A percentile compares a stretch with the other conserved stretches of the same genome.
phyloP scores from a whole-genome alignment of 1,140 invertebrate species.

The Zaprionus capensis region DNA sequence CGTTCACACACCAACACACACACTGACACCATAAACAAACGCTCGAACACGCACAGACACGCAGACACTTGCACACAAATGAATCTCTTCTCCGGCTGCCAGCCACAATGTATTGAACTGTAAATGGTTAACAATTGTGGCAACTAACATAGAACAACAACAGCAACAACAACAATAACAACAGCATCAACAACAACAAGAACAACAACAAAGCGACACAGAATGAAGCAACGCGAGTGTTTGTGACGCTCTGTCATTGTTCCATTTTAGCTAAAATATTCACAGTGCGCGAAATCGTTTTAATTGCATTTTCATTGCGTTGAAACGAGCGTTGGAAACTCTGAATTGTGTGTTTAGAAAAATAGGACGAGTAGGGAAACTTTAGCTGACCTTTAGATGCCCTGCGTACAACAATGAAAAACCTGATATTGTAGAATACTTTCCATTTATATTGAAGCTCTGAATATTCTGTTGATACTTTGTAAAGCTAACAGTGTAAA shows the following conservation, averaged over 20 bases:
- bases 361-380: background rate
- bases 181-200: constrained; percentile 47
- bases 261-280: constrained; percentile 41
- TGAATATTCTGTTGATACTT: no score
- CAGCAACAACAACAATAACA: constrained; percentile 29
- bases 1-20: constrained; percentile 32
- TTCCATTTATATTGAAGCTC: no score
- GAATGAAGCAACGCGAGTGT: constrained; percentile 44
- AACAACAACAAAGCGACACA: constrained; percentile 10
- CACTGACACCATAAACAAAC: constrained; percentile 36
- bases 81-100: constrained; percentile 32
- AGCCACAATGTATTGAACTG: constrained; percentile 79
- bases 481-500: no score
- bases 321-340: background rate
- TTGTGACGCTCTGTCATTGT: constrained; percentile 52
- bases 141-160: constrained; percentile 46
- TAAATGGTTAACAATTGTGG: constrained; percentile 79
- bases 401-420: background rate
- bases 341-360: background rate
- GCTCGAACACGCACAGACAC: constrained; percentile 18
- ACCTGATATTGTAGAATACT: background rate
- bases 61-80: constrained; percentile 30
- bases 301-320: constrained; percentile 72
- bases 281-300: constrained; percentile 42
- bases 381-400: background rate